These are phyloP conservation scores for Poeciliopsis prolifica DNA, from an alignment of 2,113 vertebrate genomes.

Conservation along the genomic window DNA sequence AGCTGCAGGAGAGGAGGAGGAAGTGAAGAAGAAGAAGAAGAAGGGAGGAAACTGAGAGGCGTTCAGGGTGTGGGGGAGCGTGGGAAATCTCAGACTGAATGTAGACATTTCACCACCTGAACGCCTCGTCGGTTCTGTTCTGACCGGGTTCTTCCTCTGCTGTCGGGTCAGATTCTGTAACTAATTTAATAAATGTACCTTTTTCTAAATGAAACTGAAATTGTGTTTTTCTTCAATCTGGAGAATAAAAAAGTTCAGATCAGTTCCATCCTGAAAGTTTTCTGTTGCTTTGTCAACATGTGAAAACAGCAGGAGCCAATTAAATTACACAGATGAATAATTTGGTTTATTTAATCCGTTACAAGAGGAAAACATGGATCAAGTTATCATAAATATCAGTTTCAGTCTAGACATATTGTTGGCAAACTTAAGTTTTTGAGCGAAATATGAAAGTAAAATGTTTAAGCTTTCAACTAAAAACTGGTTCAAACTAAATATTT, in stretches of 20 bases:
- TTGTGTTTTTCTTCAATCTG: neutral
- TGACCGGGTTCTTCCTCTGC: neutral
- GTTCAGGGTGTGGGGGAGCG: slow-evolving; percentile 3
- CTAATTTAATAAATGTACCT: neutral
- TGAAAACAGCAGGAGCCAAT: too few relatives aligned
- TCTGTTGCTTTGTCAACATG: too few relatives aligned
- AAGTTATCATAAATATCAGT: too few relatives aligned
- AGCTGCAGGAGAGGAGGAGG: neutral
- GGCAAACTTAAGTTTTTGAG: too few relatives aligned
- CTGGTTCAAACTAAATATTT: too few relatives aligned
- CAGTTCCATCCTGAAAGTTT: too few relatives aligned
- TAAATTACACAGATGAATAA: too few relatives aligned
- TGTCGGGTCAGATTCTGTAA: neutral
- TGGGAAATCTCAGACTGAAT: slow-evolving; percentile 23
- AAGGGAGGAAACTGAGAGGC: slow-evolving; percentile 43
- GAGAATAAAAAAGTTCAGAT: neutral
- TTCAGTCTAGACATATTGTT: too few relatives aligned
- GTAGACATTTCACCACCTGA: neutral
- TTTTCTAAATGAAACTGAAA: neutral
- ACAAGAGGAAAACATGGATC: too few relatives aligned
- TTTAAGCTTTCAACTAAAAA: too few relatives aligned
- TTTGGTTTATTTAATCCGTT: too few relatives aligned
- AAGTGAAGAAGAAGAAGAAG: slow-evolving; percentile 47
- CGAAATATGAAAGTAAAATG: too few relatives aligned
- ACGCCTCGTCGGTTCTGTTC: neutral